A percentile compares a stretch with the other conserved stretches of the same genome.
phyloP scores from a whole-genome alignment of 2,797 vertebrate species.

The Chelidonichthys spinosus region DNA sequence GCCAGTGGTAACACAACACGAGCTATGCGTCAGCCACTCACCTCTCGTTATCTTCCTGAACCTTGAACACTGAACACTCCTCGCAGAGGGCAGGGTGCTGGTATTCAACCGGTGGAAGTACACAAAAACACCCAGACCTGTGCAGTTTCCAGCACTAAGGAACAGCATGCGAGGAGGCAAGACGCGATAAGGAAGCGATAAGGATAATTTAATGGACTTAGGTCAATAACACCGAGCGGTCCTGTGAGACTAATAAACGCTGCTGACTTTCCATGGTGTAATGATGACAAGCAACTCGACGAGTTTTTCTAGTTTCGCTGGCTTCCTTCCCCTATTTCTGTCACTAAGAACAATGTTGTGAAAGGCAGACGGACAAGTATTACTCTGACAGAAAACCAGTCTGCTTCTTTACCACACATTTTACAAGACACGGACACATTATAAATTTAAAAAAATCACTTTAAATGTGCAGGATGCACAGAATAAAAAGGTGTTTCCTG shows the following conservation, averaged over 20 bases:
- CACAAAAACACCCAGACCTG: constrained; percentile 40
- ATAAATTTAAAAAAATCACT: not conserved
- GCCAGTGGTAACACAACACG: constrained; percentile 84
- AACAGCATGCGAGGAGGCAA: constrained; percentile 29
- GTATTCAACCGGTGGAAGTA: constrained; percentile 73
- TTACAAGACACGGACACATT: not conserved
- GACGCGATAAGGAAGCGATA: constrained; percentile 61
- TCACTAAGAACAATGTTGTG: constrained; percentile 15
- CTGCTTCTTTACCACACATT: not conserved
- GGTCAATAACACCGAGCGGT: constrained; percentile 30
- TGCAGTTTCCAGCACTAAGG: constrained; percentile 38
- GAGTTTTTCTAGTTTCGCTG: constrained; percentile 55
- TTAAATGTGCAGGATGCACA: not conserved
- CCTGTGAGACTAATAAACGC: constrained; percentile 42
- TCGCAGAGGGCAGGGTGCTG: constrained; percentile 69
- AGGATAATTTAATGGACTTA: constrained; percentile 24
- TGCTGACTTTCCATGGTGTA: constrained; percentile 40
- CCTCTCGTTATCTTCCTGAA: constrained; percentile 84
- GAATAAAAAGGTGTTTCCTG: not conserved
- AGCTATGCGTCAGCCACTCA: constrained; percentile 82
- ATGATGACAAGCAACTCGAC: constrained; percentile 44
- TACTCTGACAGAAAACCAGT: constrained; percentile 1
- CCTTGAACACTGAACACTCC: constrained; percentile 77
- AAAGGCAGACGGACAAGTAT: constrained; percentile 37
- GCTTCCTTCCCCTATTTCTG: constrained; percentile 61